A percentile compares a stretch with the other conserved stretches of the same genome.
These are phyloP conservation scores for Dicyrtoma fusca DNA, from an alignment of 2,888 invertebrate species.

Conservation along the genomic window DNA sequence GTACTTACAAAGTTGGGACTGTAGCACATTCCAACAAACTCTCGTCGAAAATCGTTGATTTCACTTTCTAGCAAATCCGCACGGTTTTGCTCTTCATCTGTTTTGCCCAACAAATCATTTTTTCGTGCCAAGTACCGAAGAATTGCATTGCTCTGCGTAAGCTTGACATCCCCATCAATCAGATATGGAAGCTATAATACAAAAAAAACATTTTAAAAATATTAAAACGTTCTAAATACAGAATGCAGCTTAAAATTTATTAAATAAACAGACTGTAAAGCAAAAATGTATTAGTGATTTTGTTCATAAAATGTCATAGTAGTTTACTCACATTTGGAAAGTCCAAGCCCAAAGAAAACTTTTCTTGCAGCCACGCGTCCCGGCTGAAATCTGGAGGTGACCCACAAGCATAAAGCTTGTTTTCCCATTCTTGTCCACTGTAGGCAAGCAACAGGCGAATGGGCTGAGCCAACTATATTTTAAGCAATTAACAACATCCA, in stretches of 20 bases:
- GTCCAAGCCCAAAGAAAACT: conserved; percentile 57
- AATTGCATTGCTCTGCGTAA: conserved; percentile 61
- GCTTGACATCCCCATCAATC: conserved; percentile 60
- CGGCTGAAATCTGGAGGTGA: conserved; percentile 59
- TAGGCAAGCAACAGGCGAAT: conserved; percentile 60
- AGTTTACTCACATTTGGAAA: conserved; percentile 60
- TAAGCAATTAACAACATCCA: too few relatives aligned
- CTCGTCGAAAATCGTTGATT: conserved; percentile 60
- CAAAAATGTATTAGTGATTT: too few relatives aligned
- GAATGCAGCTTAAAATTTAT: not conserved
- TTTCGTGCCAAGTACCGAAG: conserved; percentile 61
- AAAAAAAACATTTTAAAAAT: not conserved
- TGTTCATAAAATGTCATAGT: not conserved
- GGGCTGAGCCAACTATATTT: conserved; percentile 53
- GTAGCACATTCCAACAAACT: conserved; percentile 59
- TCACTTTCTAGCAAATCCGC: conserved; percentile 61
- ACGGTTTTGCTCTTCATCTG: conserved; percentile 58
- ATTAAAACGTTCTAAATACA: not conserved
- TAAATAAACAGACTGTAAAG: not conserved
- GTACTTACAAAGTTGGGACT: conserved; percentile 34
- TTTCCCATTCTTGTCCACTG: conserved; percentile 60
- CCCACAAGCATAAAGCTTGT: conserved; percentile 60
- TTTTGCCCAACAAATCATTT: conserved; percentile 59
- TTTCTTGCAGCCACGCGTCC: conserved; percentile 59
- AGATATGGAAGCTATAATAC: conserved; percentile 59